Percentiles rank a stretch among this genome's conserved stretches.
These are phyloP conservation scores for Aphidius colemani DNA, from an alignment of 2,888 invertebrate species.

Conservation along the genomic window DNA sequence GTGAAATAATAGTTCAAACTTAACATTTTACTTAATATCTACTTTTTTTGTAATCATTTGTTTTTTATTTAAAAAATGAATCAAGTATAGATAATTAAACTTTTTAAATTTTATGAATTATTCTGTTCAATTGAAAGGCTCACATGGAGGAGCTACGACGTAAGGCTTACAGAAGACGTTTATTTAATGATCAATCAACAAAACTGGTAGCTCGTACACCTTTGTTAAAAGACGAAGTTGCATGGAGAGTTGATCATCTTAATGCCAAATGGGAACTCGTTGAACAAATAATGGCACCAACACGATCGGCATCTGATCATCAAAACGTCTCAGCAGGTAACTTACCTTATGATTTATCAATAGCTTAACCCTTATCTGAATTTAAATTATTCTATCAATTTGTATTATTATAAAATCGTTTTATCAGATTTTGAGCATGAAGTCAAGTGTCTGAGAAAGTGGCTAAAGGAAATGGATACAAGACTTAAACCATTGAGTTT, in stretches of 20 bases:
- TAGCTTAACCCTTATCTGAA: background rate
- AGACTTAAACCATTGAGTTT: slow-evolving; percentile 76
- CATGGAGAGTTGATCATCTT: slow-evolving; percentile 74
- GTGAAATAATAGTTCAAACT: too few species aligned
- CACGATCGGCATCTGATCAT: slow-evolving; percentile 54
- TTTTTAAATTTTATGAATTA: slow-evolving; percentile 19
- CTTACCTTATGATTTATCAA: slow-evolving; percentile 12
- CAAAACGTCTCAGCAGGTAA: slow-evolving; percentile 58
- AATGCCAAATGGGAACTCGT: slow-evolving; percentile 81
- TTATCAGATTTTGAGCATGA: slow-evolving; percentile 75
- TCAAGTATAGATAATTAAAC: background rate
- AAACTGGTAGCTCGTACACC: slow-evolving; percentile 71
- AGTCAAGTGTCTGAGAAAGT: slow-evolving; percentile 77
- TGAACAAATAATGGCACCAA: slow-evolving; percentile 71
- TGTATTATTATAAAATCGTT: slow-evolving; percentile 1
- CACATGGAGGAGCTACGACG: slow-evolving; percentile 78
- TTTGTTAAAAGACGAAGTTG: slow-evolving; percentile 70
- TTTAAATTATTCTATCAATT: slow-evolving; percentile 17
- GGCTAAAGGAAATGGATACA: slow-evolving; percentile 86
- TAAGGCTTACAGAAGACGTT: slow-evolving; percentile 72
- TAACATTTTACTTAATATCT: background rate
- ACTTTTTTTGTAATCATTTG: background rate
- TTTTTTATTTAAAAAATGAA: background rate
- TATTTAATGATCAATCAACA: slow-evolving; percentile 80
- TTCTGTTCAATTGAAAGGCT: slow-evolving; percentile 63